A percentile compares a stretch with the other conserved stretches of the same genome.
Conservation (phyloP, 2,797 vertebrate genomes). For the Bucorvus abyssinicus region DNA sequence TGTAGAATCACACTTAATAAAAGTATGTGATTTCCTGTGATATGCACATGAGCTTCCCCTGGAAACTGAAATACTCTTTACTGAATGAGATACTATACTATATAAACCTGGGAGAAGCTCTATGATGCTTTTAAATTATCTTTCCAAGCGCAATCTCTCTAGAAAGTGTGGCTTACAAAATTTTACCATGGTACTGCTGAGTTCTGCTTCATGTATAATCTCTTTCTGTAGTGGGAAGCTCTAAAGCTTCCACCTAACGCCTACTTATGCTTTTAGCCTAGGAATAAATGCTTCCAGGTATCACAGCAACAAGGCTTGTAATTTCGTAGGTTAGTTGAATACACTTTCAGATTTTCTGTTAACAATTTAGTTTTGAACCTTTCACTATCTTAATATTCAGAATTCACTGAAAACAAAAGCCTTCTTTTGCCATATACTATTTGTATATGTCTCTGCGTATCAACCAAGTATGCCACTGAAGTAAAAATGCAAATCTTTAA, state of each 20-base stretch:
- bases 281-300: neutral
- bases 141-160: neutral
- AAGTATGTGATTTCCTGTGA: neutral
- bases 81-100: neutral
- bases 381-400: neutral
- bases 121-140: neutral
- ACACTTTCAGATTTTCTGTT: neutral
- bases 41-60: neutral
- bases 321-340: neutral
- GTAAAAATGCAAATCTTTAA: neutral
- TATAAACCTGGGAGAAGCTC: neutral
- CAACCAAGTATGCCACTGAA: neutral
- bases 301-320: neutral
- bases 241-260: neutral
- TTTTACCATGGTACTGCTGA: neutral
- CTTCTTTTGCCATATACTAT: neutral
- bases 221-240: neutral
- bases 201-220: neutral
- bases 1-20: slow-evolving; percentile 4
- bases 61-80: neutral
- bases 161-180: neutral
- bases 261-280: neutral
- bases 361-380: neutral
- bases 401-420: neutral
- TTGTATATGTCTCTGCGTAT: neutral